Evolutionary conservation across 2,888 invertebrate genomes (phyloP).

Genomic region (Shargacucullia verbasci): DNA sequence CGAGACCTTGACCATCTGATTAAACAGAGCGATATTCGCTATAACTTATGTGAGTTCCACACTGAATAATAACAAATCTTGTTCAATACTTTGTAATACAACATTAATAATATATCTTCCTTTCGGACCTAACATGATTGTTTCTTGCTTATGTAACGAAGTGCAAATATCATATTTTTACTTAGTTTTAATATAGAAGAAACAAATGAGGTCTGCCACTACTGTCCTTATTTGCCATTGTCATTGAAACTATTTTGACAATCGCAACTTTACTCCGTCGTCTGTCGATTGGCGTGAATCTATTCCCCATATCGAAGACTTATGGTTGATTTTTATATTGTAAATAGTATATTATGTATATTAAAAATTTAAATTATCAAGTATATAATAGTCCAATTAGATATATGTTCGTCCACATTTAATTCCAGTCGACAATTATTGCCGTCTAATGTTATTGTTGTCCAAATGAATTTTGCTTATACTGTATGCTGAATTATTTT

Average conservation of each 20-base stretch:
- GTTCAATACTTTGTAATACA: constrained; percentile 70
- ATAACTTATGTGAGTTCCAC: constrained; percentile 70
- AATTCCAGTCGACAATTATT: constrained; percentile 83
- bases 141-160: constrained; percentile 60
- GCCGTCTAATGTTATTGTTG: constrained; percentile 84
- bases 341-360: constrained; percentile 80
- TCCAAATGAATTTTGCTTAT: constrained; percentile 79
- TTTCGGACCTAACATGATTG: constrained; percentile 61
- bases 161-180: constrained; percentile 40
- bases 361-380: constrained; percentile 74
- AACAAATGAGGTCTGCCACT: constrained; percentile 23
- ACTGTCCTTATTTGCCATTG: constrained; percentile 43
- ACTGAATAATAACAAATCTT: constrained; percentile 57
- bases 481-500: constrained; percentile 70
- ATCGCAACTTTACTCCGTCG: constrained; percentile 50
- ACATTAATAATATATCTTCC: constrained; percentile 61
- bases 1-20: constrained; percentile 58
- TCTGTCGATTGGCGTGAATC: constrained; percentile 45
- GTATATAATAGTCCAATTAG: constrained; percentile 84
- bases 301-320: constrained; percentile 59
- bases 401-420: constrained; percentile 87
- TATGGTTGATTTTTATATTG: constrained; percentile 75
- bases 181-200: constrained; percentile 29
- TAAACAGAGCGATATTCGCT: constrained; percentile 49
- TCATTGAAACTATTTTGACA: constrained; percentile 43